These are phyloP conservation scores for Enteromius argenteus DNA, from an alignment of 2,797 vertebrate species.

Conservation along the genomic window DNA sequence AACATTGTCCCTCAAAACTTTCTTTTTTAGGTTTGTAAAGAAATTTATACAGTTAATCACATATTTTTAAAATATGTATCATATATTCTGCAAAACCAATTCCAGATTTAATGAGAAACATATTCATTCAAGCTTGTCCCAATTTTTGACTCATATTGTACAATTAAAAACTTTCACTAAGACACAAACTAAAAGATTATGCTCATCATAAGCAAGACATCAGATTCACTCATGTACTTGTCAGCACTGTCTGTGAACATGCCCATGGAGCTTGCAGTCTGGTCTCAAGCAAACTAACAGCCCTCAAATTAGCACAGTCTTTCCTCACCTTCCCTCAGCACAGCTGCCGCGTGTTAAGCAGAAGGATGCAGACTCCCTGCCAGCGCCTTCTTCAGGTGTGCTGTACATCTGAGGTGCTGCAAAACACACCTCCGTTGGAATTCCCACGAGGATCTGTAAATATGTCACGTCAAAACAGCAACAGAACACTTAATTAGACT, in stretches of 20 bases:
- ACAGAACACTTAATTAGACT: conserved; percentile 11
- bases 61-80: neutral
- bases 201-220: conserved; percentile 17
- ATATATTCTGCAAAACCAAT: neutral
- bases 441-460: conserved; percentile 9
- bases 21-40: neutral
- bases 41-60: neutral
- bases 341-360: conserved; percentile 48
- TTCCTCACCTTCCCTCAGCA: conserved; percentile 42
- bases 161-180: neutral
- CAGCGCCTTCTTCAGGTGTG: conserved; percentile 46
- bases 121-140: neutral
- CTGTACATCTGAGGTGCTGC: conserved; percentile 12
- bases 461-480: conserved; percentile 1
- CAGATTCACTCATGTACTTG: conserved; percentile 3
- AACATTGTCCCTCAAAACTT: neutral
- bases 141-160: neutral
- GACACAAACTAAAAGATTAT: neutral
- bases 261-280: conserved; percentile 13
- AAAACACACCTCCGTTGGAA: conserved; percentile 22
- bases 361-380: conserved; percentile 30
- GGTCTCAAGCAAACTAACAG: conserved; percentile 26
- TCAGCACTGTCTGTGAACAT: conserved; percentile 30
- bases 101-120: neutral
- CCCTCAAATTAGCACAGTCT: conserved; percentile 44